Evolutionary conservation across 2,797 vertebrate species (phyloP).

Genomic region (Carapus acus): DNA sequence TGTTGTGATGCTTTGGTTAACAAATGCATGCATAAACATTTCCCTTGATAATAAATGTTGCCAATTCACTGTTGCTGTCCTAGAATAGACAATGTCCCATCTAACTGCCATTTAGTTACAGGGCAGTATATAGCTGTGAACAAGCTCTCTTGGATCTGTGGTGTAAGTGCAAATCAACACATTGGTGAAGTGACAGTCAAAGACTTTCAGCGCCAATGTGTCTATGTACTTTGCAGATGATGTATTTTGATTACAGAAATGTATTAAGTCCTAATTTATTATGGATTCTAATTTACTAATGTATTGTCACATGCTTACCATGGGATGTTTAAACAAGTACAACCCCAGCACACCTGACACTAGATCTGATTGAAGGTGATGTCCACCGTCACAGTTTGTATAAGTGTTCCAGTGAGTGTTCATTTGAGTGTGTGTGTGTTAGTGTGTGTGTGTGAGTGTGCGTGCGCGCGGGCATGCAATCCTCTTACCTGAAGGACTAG

Average conservation of each 20-base stretch:
- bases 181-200: too few species aligned
- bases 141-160: neutral
- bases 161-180: neutral
- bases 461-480: neutral
- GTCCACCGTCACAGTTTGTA: neutral
- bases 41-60: too few species aligned
- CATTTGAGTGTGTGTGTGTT: neutral
- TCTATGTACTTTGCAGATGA: too few species aligned
- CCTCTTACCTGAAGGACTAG: slow-evolving; percentile 84
- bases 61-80: slow-evolving; percentile 37
- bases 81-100: slow-evolving; percentile 32
- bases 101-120: neutral
- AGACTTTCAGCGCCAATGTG: neutral
- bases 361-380: too few species aligned
- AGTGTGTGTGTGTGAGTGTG: neutral
- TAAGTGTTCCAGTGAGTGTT: neutral
- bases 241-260: too few species aligned
- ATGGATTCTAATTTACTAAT: too few species aligned
- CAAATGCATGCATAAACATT: too few species aligned
- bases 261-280: too few species aligned
- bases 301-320: too few species aligned
- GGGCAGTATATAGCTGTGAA: neutral
- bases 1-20: too few species aligned
- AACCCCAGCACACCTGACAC: too few species aligned
- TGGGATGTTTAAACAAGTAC: too few species aligned